These are phyloP conservation scores for Pseudonaja textilis DNA, from an alignment of 2,113 vertebrate genomes.

Conservation along the genomic window DNA sequence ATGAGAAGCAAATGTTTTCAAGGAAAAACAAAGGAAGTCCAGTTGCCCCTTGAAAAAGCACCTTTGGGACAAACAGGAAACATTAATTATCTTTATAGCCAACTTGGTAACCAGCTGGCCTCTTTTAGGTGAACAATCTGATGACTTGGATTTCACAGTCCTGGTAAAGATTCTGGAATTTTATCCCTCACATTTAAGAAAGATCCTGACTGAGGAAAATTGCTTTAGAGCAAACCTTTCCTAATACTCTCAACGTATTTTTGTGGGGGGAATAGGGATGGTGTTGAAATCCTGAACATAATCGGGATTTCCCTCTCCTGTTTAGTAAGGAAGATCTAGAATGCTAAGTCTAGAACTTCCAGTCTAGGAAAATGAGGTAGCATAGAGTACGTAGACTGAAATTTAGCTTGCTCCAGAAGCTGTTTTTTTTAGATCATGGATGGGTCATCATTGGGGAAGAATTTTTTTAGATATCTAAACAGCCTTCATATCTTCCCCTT, in stretches of 20 bases:
- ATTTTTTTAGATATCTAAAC: slow-evolving; percentile 8
- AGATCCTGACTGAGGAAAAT: background rate
- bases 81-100: slow-evolving; percentile 57
- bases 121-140: slow-evolving; percentile 2
- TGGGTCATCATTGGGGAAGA: background rate
- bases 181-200: background rate
- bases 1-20: background rate
- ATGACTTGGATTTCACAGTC: background rate
- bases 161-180: background rate
- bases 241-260: slow-evolving; percentile 14
- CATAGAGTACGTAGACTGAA: slow-evolving; percentile 13
- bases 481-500: background rate
- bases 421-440: background rate
- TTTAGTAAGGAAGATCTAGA: slow-evolving; percentile 18
- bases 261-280: background rate
- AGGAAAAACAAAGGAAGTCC: background rate
- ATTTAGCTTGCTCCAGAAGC: background rate
- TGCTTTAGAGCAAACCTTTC: slow-evolving; percentile 44
- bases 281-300: slow-evolving; percentile 3
- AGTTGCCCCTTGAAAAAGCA: background rate
- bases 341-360: slow-evolving; percentile 20
- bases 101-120: slow-evolving; percentile 51
- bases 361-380: slow-evolving; percentile 34
- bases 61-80: background rate
- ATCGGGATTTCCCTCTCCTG: slow-evolving; percentile 44